phyloP scores from a whole-genome alignment of 2,113 vertebrate species.

The Halcyon senegalensis region DNA sequence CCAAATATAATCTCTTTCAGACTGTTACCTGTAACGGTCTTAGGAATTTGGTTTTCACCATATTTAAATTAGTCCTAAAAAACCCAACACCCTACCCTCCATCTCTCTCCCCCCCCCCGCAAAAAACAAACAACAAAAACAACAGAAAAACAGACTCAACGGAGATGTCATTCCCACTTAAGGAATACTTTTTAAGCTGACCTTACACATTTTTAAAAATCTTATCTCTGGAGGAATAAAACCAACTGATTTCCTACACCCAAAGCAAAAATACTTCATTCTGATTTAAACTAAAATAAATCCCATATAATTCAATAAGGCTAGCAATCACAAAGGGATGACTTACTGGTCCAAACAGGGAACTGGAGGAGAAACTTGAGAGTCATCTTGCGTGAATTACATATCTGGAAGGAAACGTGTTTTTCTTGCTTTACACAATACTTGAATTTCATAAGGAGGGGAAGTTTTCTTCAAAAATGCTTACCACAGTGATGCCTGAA shows the following conservation, averaged over 20 bases:
- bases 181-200: not conserved
- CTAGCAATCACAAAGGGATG: not conserved
- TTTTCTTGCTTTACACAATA: not conserved
- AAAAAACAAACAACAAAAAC: not conserved
- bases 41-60: not conserved
- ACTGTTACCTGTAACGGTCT: not conserved
- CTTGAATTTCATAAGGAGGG: not conserved
- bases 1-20: not conserved
- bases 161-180: not conserved
- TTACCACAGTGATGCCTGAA: not conserved
- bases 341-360: not conserved
- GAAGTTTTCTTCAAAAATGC: not conserved
- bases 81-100: rapidly evolving
- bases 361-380: not conserved
- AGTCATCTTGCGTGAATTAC: not conserved
- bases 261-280: not conserved
- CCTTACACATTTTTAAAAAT: not conserved
- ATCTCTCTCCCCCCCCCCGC: no score
- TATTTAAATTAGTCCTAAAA: not conserved
- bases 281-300: not conserved
- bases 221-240: not conserved
- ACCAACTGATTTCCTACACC: not conserved
- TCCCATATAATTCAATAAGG: not conserved
- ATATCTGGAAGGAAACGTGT: not conserved
- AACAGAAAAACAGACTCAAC: not conserved